Evolutionary conservation across 2,797 vertebrate species (phyloP), one percentile per base, ranked within the genome.

Genomic region (Novumbra hubbsi): DNA sequence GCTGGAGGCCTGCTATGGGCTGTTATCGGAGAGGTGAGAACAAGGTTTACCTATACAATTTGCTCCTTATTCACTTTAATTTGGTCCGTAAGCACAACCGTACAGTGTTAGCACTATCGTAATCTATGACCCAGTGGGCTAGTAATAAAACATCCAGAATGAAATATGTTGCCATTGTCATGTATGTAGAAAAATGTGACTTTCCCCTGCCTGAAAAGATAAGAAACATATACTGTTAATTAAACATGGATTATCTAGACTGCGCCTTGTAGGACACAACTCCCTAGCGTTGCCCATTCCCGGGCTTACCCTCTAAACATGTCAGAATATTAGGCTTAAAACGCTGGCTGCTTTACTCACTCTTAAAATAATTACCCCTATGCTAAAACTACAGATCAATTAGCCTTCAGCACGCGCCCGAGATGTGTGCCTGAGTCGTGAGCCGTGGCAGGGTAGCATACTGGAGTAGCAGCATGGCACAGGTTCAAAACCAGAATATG

Each of bases 351-450:
- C 55, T 52, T 73, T 41, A 63, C 65, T 85, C 82, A 79, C 77
- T 79, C 63, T 76, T 81, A 75, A 75, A 80, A 83, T 87, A 87
- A 92, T 91, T 82, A 85, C 83, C 72, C 68, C 70, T 68, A 78
- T 75, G 83, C 71, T 73, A 74, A 83, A 79, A 77, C 84, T 70
- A 76, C 72, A 34, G 80, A 85, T 85, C 82, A 88, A 82, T 83
- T 81, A 85, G 83, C 80, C 76, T 87, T 89, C 79, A 82, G 84
- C 86, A 5, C 34, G 12, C 1, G 12, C 41, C 9, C 14, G 41
- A 45, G 8, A 9, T 12, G 8, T 87, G 68, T 76, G 68, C 72
- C n/a, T n/a, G n/a, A n/a, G n/a, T n/a, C 85, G 41, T 85, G 88
- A 81, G 81, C 74, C 52, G 84, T 68, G 82, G 83, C 85, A 84